Evolutionary conservation across 2,797 vertebrate species (phyloP), one percentile per base, ranked within the genome.

Genomic region (Orientallactaga sibirica): DNA sequence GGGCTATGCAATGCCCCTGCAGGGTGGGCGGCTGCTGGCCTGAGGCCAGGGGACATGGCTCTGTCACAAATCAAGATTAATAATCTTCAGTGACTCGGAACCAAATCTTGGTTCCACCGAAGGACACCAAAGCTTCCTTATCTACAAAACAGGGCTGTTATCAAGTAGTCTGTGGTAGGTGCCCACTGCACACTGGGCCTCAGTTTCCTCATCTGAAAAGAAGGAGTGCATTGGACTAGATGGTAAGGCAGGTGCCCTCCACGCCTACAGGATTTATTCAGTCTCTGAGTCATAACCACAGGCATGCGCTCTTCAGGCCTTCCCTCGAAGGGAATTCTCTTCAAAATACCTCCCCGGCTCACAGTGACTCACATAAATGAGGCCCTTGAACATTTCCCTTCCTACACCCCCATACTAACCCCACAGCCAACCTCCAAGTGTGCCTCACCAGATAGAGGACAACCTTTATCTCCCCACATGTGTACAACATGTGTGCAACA

Each of bases 71-170:
- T 37, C 76, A 74, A 62, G 64, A 64, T 2, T 81, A 70, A 41
- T 52, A 81, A 66, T 93, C 93, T 75, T 20, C 12, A 83, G 73
- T 64, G 62, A 67, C 64, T 68, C 62, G 43, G 76, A 24, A 83
- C 68, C 79, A 82, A 86, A 37, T 29, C 43, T 61, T 8, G 33
- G n/a, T 84, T 66, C 58, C 58, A 70, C 33, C 64, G 61, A 91
- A 90, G 86, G 52, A 68, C 90, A 76, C 90, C 81, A 71, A 71
- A 25, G 20, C 70, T 29, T 48, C 77, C 52, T 67, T 68, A 29
- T 80, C 48, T 73, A 22, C 3, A 81, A 88, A 95, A 58, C 75
- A 55, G 84, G 27, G 37, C 22, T 68, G 27, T 62, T 67, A 25
- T 2, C 4, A 37, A 58, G 74, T 5, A 68, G 24, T 41, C 82